A percentile compares a stretch with the other conserved stretches of the same genome.
Evolutionary conservation across 2,797 vertebrate genomes (phyloP).

Genomic region (Holocentrus rufus): DNA sequence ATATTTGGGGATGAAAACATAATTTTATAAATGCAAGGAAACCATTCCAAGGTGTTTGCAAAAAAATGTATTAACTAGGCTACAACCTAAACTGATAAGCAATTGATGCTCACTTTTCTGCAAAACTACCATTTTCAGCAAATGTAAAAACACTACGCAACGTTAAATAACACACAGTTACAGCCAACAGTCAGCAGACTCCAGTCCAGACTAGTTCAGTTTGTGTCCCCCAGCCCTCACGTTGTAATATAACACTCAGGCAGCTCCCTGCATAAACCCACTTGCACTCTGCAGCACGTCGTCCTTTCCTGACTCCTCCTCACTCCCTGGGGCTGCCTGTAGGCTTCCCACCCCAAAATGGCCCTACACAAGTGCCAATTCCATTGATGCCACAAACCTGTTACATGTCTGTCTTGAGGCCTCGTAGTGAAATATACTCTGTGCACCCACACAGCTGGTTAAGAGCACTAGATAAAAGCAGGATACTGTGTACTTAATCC

Average conservation of each 20-base stretch:
- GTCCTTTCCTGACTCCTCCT: constrained; percentile 1
- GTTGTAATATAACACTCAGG: constrained; percentile 62
- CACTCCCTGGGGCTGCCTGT: background rate
- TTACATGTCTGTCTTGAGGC: constrained; percentile 23
- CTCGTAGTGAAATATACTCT: constrained; percentile 8
- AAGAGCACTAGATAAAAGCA: constrained; percentile 23
- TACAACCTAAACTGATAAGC: background rate
- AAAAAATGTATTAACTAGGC: background rate
- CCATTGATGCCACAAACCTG: constrained; percentile 7
- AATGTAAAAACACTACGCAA: background rate
- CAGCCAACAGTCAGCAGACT: background rate
- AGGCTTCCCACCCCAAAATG: constrained; percentile 24
- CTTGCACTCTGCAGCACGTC: constrained; percentile 18
- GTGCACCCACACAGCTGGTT: constrained; percentile 20
- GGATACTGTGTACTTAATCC: constrained; percentile 37
- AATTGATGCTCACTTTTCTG: background rate
- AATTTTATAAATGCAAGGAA: background rate
- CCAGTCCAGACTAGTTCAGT: constrained; percentile 41
- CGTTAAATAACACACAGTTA: constrained; percentile 3
- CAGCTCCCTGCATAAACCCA: constrained; percentile 12
- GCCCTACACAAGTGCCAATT: background rate
- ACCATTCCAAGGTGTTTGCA: background rate
- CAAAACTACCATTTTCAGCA: background rate
- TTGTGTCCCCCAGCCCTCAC: constrained; percentile 15
- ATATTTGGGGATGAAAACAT: too few species aligned